phyloP scores from a whole-genome alignment of 2,888 invertebrate genomes.

The Deroplatys truncata region DNA sequence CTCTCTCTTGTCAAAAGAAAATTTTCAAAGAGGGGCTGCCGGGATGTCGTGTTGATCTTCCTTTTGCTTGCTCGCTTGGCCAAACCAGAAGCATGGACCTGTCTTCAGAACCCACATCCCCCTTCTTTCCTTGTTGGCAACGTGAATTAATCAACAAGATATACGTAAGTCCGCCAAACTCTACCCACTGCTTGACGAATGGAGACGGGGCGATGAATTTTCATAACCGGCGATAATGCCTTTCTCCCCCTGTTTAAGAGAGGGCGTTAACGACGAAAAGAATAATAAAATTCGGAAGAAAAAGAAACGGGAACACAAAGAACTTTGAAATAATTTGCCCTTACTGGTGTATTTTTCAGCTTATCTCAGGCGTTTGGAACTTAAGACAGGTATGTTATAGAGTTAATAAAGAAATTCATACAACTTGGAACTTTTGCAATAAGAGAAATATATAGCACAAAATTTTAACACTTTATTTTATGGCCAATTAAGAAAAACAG shows the following conservation, averaged over 20 bases:
- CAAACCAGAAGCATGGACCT: neutral
- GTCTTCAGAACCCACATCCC: neutral
- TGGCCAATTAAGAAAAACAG: no score
- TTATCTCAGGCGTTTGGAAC: neutral
- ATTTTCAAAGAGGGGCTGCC: constrained; percentile 29
- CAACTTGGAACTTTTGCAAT: no score
- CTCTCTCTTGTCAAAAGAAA: constrained; percentile 31
- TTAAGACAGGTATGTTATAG: no score
- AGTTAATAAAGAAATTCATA: no score
- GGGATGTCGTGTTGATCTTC: constrained; percentile 30
- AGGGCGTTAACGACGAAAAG: neutral
- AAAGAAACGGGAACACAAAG: neutral
- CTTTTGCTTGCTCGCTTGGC: neutral
- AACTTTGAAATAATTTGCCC: neutral
- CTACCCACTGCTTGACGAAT: constrained; percentile 14
- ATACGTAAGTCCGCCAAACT: neutral
- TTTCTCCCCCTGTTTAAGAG: constrained; percentile 3
- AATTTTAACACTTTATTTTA: no score
- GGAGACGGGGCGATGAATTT: constrained; percentile 32
- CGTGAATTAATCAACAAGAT: constrained; percentile 33
- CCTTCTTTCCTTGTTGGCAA: neutral
- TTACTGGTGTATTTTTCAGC: neutral
- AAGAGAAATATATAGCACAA: no score
- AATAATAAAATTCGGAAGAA: neutral
- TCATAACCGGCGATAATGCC: constrained; percentile 31